phyloP scores from a whole-genome alignment of 2,888 invertebrate species.

The Caenorhabditis sp. region DNA sequence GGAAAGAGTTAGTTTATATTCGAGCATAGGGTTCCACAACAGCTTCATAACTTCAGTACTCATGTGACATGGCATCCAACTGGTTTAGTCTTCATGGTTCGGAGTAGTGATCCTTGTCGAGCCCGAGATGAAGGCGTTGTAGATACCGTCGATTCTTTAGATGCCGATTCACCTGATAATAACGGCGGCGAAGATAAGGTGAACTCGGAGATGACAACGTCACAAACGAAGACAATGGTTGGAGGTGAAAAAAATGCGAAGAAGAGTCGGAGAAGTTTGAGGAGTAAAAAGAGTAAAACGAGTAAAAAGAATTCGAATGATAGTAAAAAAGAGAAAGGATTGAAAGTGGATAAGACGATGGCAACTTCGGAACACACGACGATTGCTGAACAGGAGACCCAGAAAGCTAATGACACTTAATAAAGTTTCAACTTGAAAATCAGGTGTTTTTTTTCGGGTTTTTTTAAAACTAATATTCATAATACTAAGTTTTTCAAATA shows the following conservation, averaged over 20 bases:
- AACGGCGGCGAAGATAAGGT: neutral
- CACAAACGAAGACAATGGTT: neutral
- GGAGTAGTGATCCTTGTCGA: constrained; percentile 21
- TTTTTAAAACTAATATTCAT: no score
- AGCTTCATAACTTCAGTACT: no score
- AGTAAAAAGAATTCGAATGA: neutral
- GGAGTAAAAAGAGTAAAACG: constrained; percentile 7
- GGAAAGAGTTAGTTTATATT: no score
- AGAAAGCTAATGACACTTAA: no score
- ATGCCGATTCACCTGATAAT: constrained; percentile 2
- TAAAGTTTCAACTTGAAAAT: no score
- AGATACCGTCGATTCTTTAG: constrained; percentile 23
- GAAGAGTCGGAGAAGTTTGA: constrained; percentile 11
- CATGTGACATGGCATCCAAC: constrained; percentile 22
- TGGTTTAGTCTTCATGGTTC: constrained; percentile 22
- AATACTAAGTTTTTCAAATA: no score
- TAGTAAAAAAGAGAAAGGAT: constrained; percentile 25
- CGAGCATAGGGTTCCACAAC: no score
- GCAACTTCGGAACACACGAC: no score
- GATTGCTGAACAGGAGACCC: no score
- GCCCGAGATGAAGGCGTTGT: constrained; percentile 21
- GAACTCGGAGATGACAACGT: neutral
- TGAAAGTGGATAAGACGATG: constrained; percentile 4
- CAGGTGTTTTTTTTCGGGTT: no score
- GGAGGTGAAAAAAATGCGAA: neutral